A percentile compares a stretch with the other conserved stretches of the same genome.
Evolutionary conservation across 2,888 invertebrate genomes (phyloP).

Genomic region (Drosophila multiciliata): DNA sequence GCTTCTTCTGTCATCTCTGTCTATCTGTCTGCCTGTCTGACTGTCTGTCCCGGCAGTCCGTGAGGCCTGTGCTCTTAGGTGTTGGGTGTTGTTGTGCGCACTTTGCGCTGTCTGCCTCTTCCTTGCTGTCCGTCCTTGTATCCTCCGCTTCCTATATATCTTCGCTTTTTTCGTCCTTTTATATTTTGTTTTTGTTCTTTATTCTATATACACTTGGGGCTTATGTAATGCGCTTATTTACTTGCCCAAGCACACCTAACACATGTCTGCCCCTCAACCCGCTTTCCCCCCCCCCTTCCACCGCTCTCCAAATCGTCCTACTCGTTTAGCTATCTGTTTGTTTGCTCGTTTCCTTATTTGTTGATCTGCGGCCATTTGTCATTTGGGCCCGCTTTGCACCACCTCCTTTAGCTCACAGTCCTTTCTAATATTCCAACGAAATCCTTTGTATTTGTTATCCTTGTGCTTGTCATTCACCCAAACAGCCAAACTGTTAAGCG

Average conservation of each 20-base stretch:
- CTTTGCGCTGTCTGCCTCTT: constrained; percentile 40
- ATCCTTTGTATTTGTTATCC: constrained; percentile 20
- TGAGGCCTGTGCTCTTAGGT: constrained; percentile 30
- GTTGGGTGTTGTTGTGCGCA: constrained; percentile 58
- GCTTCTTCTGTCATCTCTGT: constrained; percentile 22
- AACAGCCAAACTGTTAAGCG: not conserved
- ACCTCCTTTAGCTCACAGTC: constrained; percentile 9
- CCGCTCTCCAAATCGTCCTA: not conserved
- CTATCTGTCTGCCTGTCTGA: not conserved
- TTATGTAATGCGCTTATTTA: constrained; percentile 38
- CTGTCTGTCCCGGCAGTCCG: not conserved
- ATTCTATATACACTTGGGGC: not conserved
- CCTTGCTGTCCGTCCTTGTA: constrained; percentile 26
- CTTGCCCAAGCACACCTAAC: constrained; percentile 18
- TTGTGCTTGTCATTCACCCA: not conserved
- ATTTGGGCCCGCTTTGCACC: constrained; percentile 27
- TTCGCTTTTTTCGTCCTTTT: not conserved
- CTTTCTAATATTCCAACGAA: constrained; percentile 23
- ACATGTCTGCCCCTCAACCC: constrained; percentile 33
- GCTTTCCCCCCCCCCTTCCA: not conserved
- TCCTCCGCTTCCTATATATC: not conserved
- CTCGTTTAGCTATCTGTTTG: constrained; percentile 24
- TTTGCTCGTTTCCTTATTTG: constrained; percentile 35
- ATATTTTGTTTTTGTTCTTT: constrained; percentile 1
- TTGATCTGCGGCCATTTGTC: constrained; percentile 57